These are phyloP conservation scores for Mythimna lalbum DNA, from an alignment of 2,888 invertebrate species.

Conservation along the genomic window DNA sequence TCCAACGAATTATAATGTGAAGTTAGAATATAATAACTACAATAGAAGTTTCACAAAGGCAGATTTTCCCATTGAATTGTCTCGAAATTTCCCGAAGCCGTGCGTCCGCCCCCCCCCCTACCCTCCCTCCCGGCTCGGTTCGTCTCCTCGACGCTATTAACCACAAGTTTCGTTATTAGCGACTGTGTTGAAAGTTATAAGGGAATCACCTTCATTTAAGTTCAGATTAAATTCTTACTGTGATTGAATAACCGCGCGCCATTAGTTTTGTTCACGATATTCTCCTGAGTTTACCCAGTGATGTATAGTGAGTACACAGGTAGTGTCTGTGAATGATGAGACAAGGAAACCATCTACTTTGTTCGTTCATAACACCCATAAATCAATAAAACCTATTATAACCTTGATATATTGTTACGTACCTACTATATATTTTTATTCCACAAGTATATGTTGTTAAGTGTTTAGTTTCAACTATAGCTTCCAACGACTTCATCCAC, in stretches of 20 bases:
- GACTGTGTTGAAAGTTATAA: slow-evolving; percentile 87
- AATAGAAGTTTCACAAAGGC: slow-evolving; percentile 85
- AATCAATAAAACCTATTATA: neutral
- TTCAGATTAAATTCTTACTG: slow-evolving; percentile 87
- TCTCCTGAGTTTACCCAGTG: slow-evolving; percentile 5
- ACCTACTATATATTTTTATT: too few relatives aligned
- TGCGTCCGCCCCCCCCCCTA: slow-evolving; percentile 53
- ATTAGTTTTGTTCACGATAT: slow-evolving; percentile 59
- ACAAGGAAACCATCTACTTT: neutral
- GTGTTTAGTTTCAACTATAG: too few relatives aligned
- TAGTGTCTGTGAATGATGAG: neutral
- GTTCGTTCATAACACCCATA: neutral
- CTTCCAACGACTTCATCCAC: too few relatives aligned
- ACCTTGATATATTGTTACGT: too few relatives aligned
- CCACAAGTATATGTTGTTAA: too few relatives aligned
- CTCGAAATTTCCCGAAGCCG: slow-evolving; percentile 79
- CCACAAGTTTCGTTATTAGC: slow-evolving; percentile 89
- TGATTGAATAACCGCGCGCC: slow-evolving; percentile 77
- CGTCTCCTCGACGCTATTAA: slow-evolving; percentile 79
- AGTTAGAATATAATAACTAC: slow-evolving; percentile 78
- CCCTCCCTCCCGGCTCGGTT: slow-evolving; percentile 34
- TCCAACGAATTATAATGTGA: slow-evolving; percentile 66
- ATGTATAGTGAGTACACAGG: neutral
- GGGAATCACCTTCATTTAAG: slow-evolving; percentile 88
- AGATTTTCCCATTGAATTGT: slow-evolving; percentile 88